Percentiles rank a stretch among this genome's conserved stretches.
phyloP scores from a whole-genome alignment of 1,140 invertebrate genomes.

The Zeugodacus cucurbitae region DNA sequence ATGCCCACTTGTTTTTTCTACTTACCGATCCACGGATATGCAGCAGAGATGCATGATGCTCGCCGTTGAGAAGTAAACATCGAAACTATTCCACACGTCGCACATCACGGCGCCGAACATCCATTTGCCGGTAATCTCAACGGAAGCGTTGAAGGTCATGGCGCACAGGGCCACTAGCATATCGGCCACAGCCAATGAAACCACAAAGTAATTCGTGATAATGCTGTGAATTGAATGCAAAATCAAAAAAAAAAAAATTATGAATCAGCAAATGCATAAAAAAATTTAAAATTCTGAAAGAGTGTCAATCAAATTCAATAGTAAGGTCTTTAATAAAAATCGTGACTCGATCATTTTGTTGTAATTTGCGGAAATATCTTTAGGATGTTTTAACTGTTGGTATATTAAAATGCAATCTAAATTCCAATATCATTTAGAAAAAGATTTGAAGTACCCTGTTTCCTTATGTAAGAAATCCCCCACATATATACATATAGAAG shows the following conservation, averaged over 20 bases:
- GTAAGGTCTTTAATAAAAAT: background rate
- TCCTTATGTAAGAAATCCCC: no score
- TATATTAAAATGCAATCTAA: no score
- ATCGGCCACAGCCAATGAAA: slow-evolving; percentile 89
- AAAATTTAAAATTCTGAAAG: background rate
- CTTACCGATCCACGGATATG: slow-evolving; percentile 80
- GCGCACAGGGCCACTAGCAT: slow-evolving; percentile 92
- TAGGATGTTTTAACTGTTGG: no score
- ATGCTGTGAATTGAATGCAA: slow-evolving; percentile 67
- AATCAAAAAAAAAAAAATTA: background rate
- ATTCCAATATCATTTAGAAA: no score
- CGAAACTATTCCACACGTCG: slow-evolving; percentile 94
- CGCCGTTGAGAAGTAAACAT: slow-evolving; percentile 95
- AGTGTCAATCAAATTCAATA: no score
- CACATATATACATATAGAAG: no score
- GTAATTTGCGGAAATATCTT: no score
- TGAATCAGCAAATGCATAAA: background rate
- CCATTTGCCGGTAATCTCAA: slow-evolving; percentile 85
- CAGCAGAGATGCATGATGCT: slow-evolving; percentile 89
- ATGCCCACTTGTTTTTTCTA: no score
- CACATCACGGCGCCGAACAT: slow-evolving; percentile 92
- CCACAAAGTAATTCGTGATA: slow-evolving; percentile 96
- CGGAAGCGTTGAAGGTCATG: slow-evolving; percentile 94
- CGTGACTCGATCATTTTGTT: no score
- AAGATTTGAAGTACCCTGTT: no score